phyloP scores from a whole-genome alignment of 1,140 invertebrate species.

The Drosophila biarmipes region DNA sequence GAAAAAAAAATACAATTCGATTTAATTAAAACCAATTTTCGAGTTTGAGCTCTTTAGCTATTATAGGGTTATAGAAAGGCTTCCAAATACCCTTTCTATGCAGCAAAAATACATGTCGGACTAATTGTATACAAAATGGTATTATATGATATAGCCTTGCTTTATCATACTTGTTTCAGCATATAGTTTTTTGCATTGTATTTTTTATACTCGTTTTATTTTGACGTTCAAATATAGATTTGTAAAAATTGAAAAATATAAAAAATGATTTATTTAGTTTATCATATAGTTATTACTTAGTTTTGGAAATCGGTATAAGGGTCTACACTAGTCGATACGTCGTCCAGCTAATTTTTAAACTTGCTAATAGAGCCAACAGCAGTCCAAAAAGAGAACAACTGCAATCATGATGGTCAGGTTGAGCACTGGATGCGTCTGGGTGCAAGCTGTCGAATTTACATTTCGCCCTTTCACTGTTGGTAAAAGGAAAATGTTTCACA shows the following conservation, averaged over 20 bases:
- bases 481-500: slow-evolving; percentile 42
- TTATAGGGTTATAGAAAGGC: neutral
- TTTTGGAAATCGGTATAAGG: neutral
- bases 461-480: slow-evolving; percentile 32
- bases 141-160: too few relatives aligned
- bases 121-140: too few relatives aligned
- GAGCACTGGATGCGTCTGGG: slow-evolving; percentile 24
- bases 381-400: slow-evolving; percentile 9
- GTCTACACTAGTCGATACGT: neutral
- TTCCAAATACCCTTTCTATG: slow-evolving; percentile 2
- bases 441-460: slow-evolving; percentile 65
- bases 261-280: too few relatives aligned
- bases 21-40: slow-evolving; percentile 84
- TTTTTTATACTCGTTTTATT: too few relatives aligned
- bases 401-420: slow-evolving; percentile 17
- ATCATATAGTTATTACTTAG: too few relatives aligned
- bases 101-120: too few relatives aligned
- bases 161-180: too few relatives aligned
- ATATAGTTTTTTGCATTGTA: too few relatives aligned
- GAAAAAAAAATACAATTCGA: slow-evolving; percentile 76
- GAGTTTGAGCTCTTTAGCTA: slow-evolving; percentile 51
- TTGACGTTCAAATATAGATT: too few relatives aligned
- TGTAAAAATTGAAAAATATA: too few relatives aligned
- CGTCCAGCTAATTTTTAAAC: neutral
- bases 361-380: slow-evolving; percentile 6